Evolutionary conservation across 2,888 invertebrate genomes (phyloP).

Genomic region (Catocala nupta): DNA sequence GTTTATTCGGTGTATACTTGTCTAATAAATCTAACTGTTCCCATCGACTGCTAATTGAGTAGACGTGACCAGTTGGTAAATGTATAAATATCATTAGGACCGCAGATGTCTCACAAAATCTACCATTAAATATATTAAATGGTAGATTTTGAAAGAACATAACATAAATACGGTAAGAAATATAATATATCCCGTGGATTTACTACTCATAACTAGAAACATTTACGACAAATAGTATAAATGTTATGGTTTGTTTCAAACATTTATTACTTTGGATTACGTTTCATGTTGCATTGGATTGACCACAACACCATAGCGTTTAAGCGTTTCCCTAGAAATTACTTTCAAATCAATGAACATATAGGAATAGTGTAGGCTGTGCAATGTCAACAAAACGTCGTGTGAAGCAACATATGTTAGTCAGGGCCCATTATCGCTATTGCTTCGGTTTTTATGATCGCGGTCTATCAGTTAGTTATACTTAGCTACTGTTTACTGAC

Average conservation of each 20-base stretch:
- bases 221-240: slow-evolving; percentile 21
- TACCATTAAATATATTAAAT: not conserved
- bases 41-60: not conserved
- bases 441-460: slow-evolving; percentile 54
- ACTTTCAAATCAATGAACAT: slow-evolving; percentile 12
- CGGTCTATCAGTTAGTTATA: slow-evolving; percentile 33
- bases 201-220: slow-evolving; percentile 24
- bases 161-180: slow-evolving; percentile 1
- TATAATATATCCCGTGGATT: not conserved
- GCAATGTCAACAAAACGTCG: slow-evolving; percentile 63
- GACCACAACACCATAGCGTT: slow-evolving; percentile 8
- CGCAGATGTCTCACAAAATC: not conserved
- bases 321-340: slow-evolving; percentile 4
- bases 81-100: too few species aligned
- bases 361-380: slow-evolving; percentile 25
- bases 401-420: slow-evolving; percentile 75
- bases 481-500: slow-evolving; percentile 25
- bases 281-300: slow-evolving; percentile 32
- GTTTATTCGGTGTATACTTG: slow-evolving; percentile 13
- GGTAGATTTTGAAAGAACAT: not conserved
- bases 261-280: slow-evolving; percentile 8
- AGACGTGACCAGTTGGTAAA: slow-evolving; percentile 5
- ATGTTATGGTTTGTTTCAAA: not conserved
- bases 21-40: slow-evolving; percentile 9
- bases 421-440: slow-evolving; percentile 70